These are phyloP conservation scores for Drepanosiphum platanoidis DNA, from an alignment of 2,888 invertebrate genomes.

Conservation along the genomic window DNA sequence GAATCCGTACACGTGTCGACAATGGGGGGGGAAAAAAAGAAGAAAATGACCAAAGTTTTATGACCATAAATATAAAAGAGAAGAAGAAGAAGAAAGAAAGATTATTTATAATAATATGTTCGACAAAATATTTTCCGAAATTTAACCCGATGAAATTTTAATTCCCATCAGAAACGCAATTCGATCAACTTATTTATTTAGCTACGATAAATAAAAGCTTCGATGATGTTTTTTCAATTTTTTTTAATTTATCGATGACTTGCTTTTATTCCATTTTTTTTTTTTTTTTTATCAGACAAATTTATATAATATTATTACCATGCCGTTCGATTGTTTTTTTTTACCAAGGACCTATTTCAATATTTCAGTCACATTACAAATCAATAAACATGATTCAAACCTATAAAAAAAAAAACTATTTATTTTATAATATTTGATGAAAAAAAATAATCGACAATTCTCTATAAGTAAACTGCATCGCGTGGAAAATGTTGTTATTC, in stretches of 20 bases:
- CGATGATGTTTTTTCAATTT: no score
- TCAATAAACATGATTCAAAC: neutral
- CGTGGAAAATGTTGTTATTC: neutral
- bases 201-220: no score
- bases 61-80: neutral
- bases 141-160: neutral
- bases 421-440: neutral
- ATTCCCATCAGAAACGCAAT: neutral
- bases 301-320: no score
- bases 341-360: neutral
- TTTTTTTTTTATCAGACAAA: neutral
- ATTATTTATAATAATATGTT: neutral
- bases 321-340: neutral
- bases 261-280: neutral
- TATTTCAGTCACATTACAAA: neutral
- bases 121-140: neutral
- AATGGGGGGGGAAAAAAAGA: neutral
- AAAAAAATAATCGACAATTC: neutral
- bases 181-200: neutral
- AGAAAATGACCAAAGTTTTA: conserved; percentile 2
- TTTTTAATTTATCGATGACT: no score
- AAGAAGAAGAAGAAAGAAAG: neutral
- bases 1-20: neutral
- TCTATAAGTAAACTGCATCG: neutral
- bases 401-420: neutral